Base-by-base conservation (phyloP, 1,140 invertebrate species). In the Ylistrum balloti region DNA sequence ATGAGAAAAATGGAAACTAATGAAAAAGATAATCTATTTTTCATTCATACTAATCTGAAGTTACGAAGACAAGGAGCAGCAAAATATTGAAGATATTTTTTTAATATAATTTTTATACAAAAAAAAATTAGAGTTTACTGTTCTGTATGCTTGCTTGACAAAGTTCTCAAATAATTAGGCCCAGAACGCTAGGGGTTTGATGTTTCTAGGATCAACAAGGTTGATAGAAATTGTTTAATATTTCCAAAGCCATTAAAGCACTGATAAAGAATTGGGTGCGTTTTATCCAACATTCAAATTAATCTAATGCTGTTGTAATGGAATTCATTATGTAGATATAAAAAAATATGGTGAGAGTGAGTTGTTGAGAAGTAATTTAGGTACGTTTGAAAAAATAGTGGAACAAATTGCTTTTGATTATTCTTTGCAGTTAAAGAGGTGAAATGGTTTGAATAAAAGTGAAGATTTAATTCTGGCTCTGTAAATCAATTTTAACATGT, bases 81-180 rank as follows among this genome's bases (percentile, higher is more conserved):
- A 74, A 74, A 13, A 74, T 28, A 74, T 17, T 48, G 45, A 48
- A 48, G 45, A 48, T 48, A 20, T 48, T 20, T 48, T 48, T 48
- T 3, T 48, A 2, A 48, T 20, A 17, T 74, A 7, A 28, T 7
- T 15, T 20, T 56, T 15, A 17, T 20, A 56, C 22, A 56, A 56
- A 56, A 56, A 28, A 9, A 74, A 28, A 74, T 28, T 74, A 5
- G 56, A 74, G 7, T 74, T 1, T 15, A 74, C 56, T 28, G 41
- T 28, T 74, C n/a, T 74, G 56, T 74, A 74, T 28, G 56, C 56
- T 74, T n/a, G n/a, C n/a, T n/a, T n/a, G n/a, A 74, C n/a, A 74
- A 2, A 5, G 56, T 74, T 17, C 28, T 11, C 35, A 38, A 5
- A 17, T 74, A n/a, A n/a, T n/a, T n/a, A n/a, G n/a, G n/a, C 56